Conservation (phyloP, 2,888 invertebrate species). For the Phyllotreta striolata region DNA sequence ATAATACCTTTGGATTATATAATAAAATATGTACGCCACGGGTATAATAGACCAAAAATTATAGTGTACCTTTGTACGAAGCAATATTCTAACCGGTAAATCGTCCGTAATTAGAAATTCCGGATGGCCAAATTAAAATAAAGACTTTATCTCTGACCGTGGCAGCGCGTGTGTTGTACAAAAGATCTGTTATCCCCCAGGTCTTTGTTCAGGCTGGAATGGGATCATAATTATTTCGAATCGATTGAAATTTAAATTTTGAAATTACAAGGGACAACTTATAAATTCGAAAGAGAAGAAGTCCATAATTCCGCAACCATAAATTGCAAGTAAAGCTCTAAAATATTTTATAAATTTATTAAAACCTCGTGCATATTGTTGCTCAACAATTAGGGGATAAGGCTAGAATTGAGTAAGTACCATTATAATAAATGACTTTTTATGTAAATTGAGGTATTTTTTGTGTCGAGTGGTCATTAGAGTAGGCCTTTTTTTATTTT, state of each 20-base stretch:
- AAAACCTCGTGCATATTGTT: no score
- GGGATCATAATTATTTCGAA: slow-evolving; percentile 10
- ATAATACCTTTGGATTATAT: slow-evolving; percentile 48
- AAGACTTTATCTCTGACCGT: slow-evolving; percentile 21
- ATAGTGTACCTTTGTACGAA: slow-evolving; percentile 41
- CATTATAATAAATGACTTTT: no score
- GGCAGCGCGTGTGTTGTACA: not conserved
- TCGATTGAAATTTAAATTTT: not conserved
- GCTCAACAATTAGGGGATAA: no score
- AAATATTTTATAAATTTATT: no score
- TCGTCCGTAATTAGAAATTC: slow-evolving; percentile 31
- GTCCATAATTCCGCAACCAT: no score
- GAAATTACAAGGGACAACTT: no score
- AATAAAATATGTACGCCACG: slow-evolving; percentile 50
- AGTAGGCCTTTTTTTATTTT: no score
- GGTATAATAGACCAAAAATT: slow-evolving; percentile 51
- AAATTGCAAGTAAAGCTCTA: no score
- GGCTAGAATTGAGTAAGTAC: no score
- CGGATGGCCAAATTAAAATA: slow-evolving; percentile 26
- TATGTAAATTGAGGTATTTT: no score
- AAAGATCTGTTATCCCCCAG: slow-evolving; percentile 17
- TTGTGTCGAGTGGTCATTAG: no score
- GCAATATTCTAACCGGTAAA: slow-evolving; percentile 30
- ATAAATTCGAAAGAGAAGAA: no score
- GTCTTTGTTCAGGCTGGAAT: not conserved